Evolutionary conservation across 2,797 vertebrate genomes (phyloP).

Genomic region (Eulemur coronatus): DNA sequence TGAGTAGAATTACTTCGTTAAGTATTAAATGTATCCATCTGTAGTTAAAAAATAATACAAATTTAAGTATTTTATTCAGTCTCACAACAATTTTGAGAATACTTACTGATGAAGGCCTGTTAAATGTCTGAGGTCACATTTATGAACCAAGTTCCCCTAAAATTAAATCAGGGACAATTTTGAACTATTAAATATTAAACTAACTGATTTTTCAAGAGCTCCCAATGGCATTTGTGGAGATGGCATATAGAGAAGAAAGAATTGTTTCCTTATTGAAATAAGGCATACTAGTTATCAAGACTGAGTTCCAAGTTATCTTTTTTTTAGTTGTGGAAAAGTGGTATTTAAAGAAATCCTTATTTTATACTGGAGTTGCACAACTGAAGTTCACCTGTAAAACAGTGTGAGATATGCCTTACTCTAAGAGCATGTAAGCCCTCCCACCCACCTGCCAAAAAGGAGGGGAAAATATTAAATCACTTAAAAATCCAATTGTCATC

Average conservation of each 20-base stretch:
- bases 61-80: background rate
- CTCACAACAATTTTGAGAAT: constrained; percentile 44
- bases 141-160: constrained; percentile 39
- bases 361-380: background rate
- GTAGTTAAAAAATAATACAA: constrained; percentile 26
- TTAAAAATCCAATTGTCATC: constrained; percentile 41
- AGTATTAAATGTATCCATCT: constrained; percentile 4
- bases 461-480: background rate
- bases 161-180: background rate
- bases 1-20: background rate
- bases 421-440: background rate
- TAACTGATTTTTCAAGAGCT: constrained; percentile 39
- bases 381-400: background rate
- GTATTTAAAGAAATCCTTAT: constrained; percentile 29
- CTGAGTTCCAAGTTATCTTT: background rate
- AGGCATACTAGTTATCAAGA: constrained; percentile 25
- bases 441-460: background rate
- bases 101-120: constrained; percentile 25
- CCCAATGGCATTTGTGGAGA: background rate
- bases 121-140: constrained; percentile 25
- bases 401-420: background rate
- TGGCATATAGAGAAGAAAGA: constrained; percentile 14
- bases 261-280: background rate
- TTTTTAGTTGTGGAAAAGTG: background rate
- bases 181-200: constrained; percentile 16